Evolutionary conservation across 2,888 invertebrate genomes (phyloP), one percentile per base, ranked within the genome.

Genomic region (Drosophila quinaria): DNA sequence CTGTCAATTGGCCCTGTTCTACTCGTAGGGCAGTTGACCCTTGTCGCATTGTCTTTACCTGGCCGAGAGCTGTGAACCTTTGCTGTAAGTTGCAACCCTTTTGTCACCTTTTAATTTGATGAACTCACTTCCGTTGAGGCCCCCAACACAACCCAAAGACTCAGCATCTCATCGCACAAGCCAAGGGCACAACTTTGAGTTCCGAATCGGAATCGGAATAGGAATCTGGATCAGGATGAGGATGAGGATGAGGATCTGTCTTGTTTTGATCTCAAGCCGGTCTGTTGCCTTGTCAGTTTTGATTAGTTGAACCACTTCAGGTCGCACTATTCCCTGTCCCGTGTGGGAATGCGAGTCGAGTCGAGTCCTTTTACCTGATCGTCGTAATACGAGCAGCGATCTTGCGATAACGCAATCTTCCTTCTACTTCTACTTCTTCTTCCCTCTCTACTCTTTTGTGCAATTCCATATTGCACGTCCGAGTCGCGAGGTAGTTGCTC

Each of bases 301-400:
- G 86, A 85, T 85, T 85, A 85, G 81, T 83, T 83, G 86, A 87
- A 83, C 80, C 87, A 87, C 83, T 83, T 80, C 87, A 84, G 68
- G 74, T 64, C 61, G 25, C 11, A 19, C 56, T 11, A 8, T 35
- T 15, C 33, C 17, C 49, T 78, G 68, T 88, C 88, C 85, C 75
- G 76, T 86, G 66, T 86, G 86, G 70, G 86, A 86, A 86, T 87
- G 63, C 55, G 52, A 19, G 10, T 59, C 44, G 52, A 29, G 31
- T 31, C 31, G 37, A 37, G 41, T 49, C 60, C 64, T 61, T 25
- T 39, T 87, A 81, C 81, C 82, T 83, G 74, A 51, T 51, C 68
- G 74, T 71, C 68, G 79, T 73, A 86, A 82, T 80, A 60, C 82
- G 85, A 84, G 80, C 63, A 46, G 44, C 49, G 80, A 75, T 75